Base-by-base conservation (phyloP, 2,888 invertebrate species). In the Hypomecis punctinalis region DNA sequence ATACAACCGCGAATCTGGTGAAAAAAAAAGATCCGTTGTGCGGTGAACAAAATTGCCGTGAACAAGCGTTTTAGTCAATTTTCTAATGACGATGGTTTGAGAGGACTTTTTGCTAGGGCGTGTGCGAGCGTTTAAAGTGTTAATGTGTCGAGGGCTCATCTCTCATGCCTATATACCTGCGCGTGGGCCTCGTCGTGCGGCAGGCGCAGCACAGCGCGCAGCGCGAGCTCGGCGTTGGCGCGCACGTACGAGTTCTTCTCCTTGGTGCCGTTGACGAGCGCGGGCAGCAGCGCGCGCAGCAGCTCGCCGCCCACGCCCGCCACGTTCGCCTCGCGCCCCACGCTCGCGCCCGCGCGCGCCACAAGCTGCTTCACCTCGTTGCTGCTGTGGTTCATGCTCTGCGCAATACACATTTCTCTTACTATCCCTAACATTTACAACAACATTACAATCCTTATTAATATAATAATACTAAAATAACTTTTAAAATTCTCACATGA, bases 211-310 rank as follows among this genome's bases (percentile, higher is more conserved):
- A 99, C 94, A 56, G 97, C 95, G 53, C 99, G 95, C 55, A 99
- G 94, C 7, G 99, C 98, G 70, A 97, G 95, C 94, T 99, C 99
- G 46, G 98, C 97, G 91, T 98, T 97, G 46, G 97, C 96, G 87
- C 98, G 97, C 47, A 99, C 99, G 83, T 97, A 97, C 53, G 97
- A 96, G 91, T 99, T 99, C 93, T 99, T 99, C 93, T 99, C 99
- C 93, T 99, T 99, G 66, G 99, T 98, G 70, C 99, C 99, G 93
- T 99, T 99, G 57, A 99, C 99, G 75, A 99, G 93, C 91, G 97
- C 97, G 0, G 99, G 98, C 72, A 99, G 93, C 70, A 98, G 90
- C 56, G 96, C 92, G 82, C 96, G 97, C 71, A 97, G 93, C 72
- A 97, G 90, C 74, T 97, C 97, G 0, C 94, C 92, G 40, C 71